Base-by-base conservation (phyloP, 2,888 invertebrate species). In the Apodemia mormo region DNA sequence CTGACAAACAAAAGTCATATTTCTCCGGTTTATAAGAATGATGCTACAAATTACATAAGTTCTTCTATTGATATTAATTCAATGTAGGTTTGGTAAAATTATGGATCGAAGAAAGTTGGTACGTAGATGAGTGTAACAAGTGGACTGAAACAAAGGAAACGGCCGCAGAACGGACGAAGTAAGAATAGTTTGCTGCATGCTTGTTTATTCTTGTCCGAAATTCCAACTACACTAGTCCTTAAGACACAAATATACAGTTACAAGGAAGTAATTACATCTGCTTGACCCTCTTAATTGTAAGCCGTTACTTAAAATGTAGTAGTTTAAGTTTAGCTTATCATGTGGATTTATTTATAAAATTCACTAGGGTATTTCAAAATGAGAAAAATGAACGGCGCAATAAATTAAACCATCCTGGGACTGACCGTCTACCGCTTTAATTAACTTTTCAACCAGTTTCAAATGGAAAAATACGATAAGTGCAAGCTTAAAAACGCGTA, bases 361-460 rank as follows among this genome's bases (percentile, higher is more conserved):
- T 74, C 74, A 75, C 75, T 72, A 75, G 73, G 75, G 74, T 76
- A 76, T 79, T 77, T 80, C 78, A 81, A 80, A 77, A 81, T 80
- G 83, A 84, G 84, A 83, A 85, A 86, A 87, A 85, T 84, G 83
- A 82, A 81, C 83, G 78, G 81, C 81, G 86, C 86, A 85, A 90
- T 92, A 90, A 90, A 89, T 88, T 86, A 86, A 90, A 85, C 82
- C 88, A 85, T 88, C 78, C 81, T 78, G 89, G 88, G 87, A 86
- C 85, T 84, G 84, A 82, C 84, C 84, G 87, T 87, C 86, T 85
- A 83, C 87, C 77, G 85, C 82, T 85, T 90, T 91, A 91, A 92
- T 91, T 92, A 91, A 92, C 88, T 89, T 91, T 89, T 89, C 85
- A 85, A 86, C 84, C 82, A 80, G 75, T 74, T 84, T 81, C 79